Conservation (phyloP, 2,888 invertebrate genomes). For the Heteromyza rotundicornis region DNA sequence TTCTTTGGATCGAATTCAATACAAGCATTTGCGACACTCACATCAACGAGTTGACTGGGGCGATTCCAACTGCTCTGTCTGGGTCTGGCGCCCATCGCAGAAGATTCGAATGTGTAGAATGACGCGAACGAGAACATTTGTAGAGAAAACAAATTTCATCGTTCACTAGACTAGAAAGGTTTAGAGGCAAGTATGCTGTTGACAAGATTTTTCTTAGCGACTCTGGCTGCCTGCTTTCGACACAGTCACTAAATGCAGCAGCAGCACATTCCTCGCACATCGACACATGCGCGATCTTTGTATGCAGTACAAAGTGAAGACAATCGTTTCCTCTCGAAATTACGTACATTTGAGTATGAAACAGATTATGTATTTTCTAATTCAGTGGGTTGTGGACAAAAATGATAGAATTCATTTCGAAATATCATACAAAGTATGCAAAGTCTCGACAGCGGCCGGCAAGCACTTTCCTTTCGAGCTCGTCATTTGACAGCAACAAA, state of each 20-base stretch:
- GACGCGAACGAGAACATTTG: conserved; percentile 1
- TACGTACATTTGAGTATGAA: not conserved
- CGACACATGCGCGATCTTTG: not conserved
- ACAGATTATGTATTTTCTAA: too few relatives aligned
- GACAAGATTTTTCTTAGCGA: too few relatives aligned
- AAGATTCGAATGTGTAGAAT: not conserved
- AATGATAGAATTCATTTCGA: too few relatives aligned
- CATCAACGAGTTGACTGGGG: not conserved
- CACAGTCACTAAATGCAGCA: conserved; percentile 24
- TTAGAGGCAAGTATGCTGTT: too few relatives aligned
- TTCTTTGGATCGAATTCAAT: not conserved
- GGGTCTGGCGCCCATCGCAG: not conserved
- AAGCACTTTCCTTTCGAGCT: not conserved
- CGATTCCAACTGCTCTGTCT: not conserved
- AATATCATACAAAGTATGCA: too few relatives aligned
- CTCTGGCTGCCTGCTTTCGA: conserved; percentile 31
- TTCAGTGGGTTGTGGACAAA: too few relatives aligned
- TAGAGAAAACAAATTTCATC: conserved; percentile 6
- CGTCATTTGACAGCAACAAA: not conserved
- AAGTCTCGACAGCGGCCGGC: not conserved
- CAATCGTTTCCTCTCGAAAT: not conserved
- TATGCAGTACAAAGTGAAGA: not conserved
- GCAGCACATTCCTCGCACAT: not conserved
- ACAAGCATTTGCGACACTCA: not conserved
- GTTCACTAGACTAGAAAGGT: not conserved